Evolutionary conservation across 2,888 invertebrate species (phyloP).

Genomic region (Sympetrum striolatum): DNA sequence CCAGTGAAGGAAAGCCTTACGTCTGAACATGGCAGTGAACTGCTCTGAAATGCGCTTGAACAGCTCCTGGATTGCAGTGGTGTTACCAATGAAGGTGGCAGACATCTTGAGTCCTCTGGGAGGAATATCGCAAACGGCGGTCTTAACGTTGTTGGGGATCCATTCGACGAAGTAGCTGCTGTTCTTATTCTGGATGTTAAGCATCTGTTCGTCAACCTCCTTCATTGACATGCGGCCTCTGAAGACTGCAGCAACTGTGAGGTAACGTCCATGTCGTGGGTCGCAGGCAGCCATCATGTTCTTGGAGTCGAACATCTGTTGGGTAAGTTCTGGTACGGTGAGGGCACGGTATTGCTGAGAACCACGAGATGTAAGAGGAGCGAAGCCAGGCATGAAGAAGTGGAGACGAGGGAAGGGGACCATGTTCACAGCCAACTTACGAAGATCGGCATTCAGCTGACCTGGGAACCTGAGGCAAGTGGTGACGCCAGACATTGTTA

Average conservation of each 20-base stretch:
- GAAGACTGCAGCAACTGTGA: slow-evolving; percentile 68
- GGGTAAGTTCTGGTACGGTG: slow-evolving; percentile 64
- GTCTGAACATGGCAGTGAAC: slow-evolving; percentile 68
- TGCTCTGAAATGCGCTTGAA: slow-evolving; percentile 65
- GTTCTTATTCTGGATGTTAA: slow-evolving; percentile 59
- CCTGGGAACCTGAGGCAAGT: slow-evolving; percentile 82
- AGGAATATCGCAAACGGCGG: slow-evolving; percentile 68
- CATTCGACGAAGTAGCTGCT: slow-evolving; percentile 57
- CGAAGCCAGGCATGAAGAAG: slow-evolving; percentile 68
- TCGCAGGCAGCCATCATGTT: slow-evolving; percentile 69
- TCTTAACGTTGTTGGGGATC: slow-evolving; percentile 61
- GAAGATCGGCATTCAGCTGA: slow-evolving; percentile 72
- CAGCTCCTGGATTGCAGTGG: slow-evolving; percentile 64
- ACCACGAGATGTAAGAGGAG: slow-evolving; percentile 65
- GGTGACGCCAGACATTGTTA: slow-evolving; percentile 87
- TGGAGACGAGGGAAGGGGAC: slow-evolving; percentile 73
- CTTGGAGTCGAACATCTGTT: slow-evolving; percentile 63
- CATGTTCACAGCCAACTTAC: slow-evolving; percentile 72
- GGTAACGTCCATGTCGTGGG: slow-evolving; percentile 65
- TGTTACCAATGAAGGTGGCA: slow-evolving; percentile 67
- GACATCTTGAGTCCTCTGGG: slow-evolving; percentile 67
- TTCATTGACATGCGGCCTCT: slow-evolving; percentile 63
- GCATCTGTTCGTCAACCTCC: slow-evolving; percentile 69
- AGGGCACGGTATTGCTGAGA: slow-evolving; percentile 63
- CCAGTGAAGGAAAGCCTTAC: slow-evolving; percentile 98